Conservation (phyloP, 1,140 invertebrate genomes). For the Saccostrea echinata region DNA sequence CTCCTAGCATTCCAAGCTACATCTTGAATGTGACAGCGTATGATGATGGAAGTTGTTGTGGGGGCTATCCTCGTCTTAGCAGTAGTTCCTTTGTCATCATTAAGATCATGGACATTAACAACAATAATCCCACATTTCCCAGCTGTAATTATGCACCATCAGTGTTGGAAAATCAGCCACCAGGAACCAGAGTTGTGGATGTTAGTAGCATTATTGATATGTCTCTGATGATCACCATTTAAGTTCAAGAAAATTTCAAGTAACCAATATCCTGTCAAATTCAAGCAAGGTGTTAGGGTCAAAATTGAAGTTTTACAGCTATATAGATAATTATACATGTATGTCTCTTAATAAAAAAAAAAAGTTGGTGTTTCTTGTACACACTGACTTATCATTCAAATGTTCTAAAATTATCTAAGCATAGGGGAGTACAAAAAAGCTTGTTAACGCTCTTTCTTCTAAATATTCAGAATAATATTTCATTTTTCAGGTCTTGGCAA, state of each 20-base stretch:
- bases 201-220: slow-evolving; percentile 48
- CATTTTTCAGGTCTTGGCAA: slow-evolving; percentile 67
- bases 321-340: too few species aligned
- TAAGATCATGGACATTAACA: slow-evolving; percentile 72
- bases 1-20: slow-evolving; percentile 62
- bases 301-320: too few species aligned
- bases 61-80: slow-evolving; percentile 55
- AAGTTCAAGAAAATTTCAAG: too few species aligned
- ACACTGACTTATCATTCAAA: too few species aligned
- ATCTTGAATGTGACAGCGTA: slow-evolving; percentile 68
- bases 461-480: not conserved
- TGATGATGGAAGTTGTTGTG: slow-evolving; percentile 75
- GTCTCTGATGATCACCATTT: not conserved
- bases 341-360: too few species aligned
- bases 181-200: slow-evolving; percentile 64
- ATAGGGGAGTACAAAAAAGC: not conserved
- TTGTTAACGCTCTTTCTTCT: not conserved
- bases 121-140: slow-evolving; percentile 70
- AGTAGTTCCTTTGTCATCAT: slow-evolving; percentile 60
- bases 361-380: too few species aligned
- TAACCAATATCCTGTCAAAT: too few species aligned
- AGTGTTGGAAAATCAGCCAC: slow-evolving; percentile 66
- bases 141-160: slow-evolving; percentile 66
- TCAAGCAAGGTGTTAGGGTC: too few species aligned
- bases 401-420: too few species aligned